These are phyloP conservation scores for Hypomecis punctinalis DNA, from an alignment of 2,888 invertebrate species.

Conservation along the genomic window DNA sequence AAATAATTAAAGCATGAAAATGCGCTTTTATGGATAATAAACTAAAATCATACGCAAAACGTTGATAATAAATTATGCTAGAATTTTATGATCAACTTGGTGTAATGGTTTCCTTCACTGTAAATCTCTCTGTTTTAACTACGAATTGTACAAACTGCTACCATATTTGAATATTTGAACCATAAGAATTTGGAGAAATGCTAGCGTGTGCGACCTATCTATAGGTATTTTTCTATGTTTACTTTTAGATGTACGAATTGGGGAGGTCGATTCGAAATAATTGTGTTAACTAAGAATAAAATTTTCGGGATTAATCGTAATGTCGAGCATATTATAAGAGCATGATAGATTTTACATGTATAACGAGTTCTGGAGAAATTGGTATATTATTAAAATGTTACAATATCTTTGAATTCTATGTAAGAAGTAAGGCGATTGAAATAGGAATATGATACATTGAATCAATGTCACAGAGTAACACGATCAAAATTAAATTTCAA, in stretches of 20 bases:
- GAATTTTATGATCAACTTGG: slow-evolving; percentile 55
- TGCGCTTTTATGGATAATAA: slow-evolving; percentile 68
- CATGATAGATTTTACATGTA: slow-evolving; percentile 70
- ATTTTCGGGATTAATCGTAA: slow-evolving; percentile 66
- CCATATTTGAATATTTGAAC: no score
- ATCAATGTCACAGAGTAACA: slow-evolving; percentile 75
- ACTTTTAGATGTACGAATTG: slow-evolving; percentile 59
- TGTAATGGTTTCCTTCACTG: slow-evolving; percentile 67
- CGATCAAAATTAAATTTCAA: slow-evolving; percentile 65
- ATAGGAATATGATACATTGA: slow-evolving; percentile 60
- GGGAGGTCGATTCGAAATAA: slow-evolving; percentile 58
- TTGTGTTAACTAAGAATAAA: slow-evolving; percentile 54
- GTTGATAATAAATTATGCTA: slow-evolving; percentile 53
- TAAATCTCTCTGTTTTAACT: slow-evolving; percentile 48
- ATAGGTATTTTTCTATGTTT: slow-evolving; percentile 55
- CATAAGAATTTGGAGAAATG: slow-evolving; percentile 45
- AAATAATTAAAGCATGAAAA: slow-evolving; percentile 63
- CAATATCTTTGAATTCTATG: slow-evolving; percentile 71
- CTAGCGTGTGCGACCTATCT: slow-evolving; percentile 58
- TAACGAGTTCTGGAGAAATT: slow-evolving; percentile 67
- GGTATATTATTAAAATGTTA: slow-evolving; percentile 70
- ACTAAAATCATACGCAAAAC: slow-evolving; percentile 55
- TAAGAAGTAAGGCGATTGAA: slow-evolving; percentile 64
- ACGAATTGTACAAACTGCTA: slow-evolving; percentile 59
- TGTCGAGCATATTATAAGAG: slow-evolving; percentile 68